Evolutionary conservation across 2,888 invertebrate genomes (phyloP), one percentile per base, ranked within the genome.

Genomic region (Myopa tessellatipennis): DNA sequence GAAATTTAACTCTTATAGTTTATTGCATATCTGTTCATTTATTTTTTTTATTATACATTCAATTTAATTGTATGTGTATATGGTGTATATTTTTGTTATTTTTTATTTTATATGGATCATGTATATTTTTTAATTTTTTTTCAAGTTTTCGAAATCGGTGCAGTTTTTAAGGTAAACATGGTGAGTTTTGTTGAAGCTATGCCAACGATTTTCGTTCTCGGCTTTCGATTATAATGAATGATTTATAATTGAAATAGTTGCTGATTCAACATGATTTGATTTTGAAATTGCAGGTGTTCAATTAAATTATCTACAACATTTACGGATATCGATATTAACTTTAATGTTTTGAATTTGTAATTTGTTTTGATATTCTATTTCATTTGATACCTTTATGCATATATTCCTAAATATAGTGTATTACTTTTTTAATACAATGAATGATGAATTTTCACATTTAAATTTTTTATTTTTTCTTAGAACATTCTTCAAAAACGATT

Each of bases 101-200:
- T 52, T 71, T n/a, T 36, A 4, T 55, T 16, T 61, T 26, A 8
- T 61, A 4, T 26, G 26, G 3, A n/a, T 18, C 6, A 18, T 16
- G 58, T n/a, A 58, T 8, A 52, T 52, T 10, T 18, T 8, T 34
- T 6, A 34, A 16, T 71, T 18, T 71, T 55, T 71, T 55, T 26
- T 69, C 36, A 52, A 55, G n/a, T 69, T 69, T 45, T 26, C 26
- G 10, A 71, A 71, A 36, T 71, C 70, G 55, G 70, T 71, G 70
- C 70, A 71, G 26, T 55, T 34, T 52, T 34, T 71, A 71, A 71
- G 50, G 70, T 71, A 71, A 71, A 71, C 70, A 58, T 55, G 34
- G 70, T 71, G 70, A 34, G 38, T 26, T 71, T 26, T 6, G 16
- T 38, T 40, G n/a, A 40, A 36, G 5, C 8, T 34, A 36, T 63